Evolutionary conservation across 2,797 vertebrate genomes (phyloP), one percentile per base, ranked within the genome.

Genomic region (Margarornis squamiger): DNA sequence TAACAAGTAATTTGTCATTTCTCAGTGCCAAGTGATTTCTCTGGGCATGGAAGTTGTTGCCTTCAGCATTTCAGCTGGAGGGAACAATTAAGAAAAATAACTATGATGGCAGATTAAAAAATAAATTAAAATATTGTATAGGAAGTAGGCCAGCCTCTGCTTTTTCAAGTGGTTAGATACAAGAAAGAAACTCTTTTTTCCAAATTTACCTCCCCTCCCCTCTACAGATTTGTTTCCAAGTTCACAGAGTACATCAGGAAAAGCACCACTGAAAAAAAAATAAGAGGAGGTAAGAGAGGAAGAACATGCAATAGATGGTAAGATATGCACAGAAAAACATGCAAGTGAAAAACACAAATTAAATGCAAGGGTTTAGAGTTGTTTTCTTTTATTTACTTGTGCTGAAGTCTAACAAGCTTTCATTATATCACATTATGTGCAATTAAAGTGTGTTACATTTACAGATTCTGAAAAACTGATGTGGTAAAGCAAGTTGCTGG

Each of bases 331-430:
- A 82, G 59, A 55, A 96, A 94, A 90, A 32, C 52, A 32, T 29
- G 12, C 19, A 54, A 32, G 30, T 32, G 67, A 90, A 67, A 95
- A 92, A 9, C 22, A 80, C 34, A 77, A 79, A 93, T 57, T 59
- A 79, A 72, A 84, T 67, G 86, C 81, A 77, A 93, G 65, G 39
- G 1, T 36, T 86, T 71, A 71, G 18, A 71, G 57, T 32, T 87
- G 15, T 57, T 91, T 94, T 93, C 30, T 91, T 83, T 93, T 79
- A 89, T 61, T 95, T 72, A 82, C 71, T 92, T 59, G 16, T 65
- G 38, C 72, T 94, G 55, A 91, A 88, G 76, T 86, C 79, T 88
- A 88, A 92, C 15, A 77, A 90, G 90, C 91, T 83, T 95, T 92
- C 78, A 88, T 94, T 89, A 71, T 65, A 77, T 74, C 80, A 73